Evolutionary conservation across 2,888 invertebrate species (phyloP), one percentile per base, ranked within the genome.

Genomic region (Brachynemurus nebulosus): DNA sequence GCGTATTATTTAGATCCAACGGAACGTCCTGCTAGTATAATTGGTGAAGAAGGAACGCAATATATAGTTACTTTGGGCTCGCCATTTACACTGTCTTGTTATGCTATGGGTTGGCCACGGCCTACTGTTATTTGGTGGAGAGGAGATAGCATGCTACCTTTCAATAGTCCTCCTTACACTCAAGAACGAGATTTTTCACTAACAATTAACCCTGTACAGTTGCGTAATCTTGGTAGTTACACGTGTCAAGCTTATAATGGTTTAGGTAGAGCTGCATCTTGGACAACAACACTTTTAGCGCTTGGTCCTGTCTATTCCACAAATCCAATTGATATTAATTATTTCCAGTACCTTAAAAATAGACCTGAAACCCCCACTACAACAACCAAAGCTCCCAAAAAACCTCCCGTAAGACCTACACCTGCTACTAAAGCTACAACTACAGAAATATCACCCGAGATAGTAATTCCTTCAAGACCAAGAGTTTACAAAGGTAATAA

Each of bases 181-280:
- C 80, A 83, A 49, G 71, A 78, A 47, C 69, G 76, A 42, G 86
- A 82, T 54, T 79, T 78, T 61, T 77, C 83, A 2, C 69, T 95
- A 37, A 70, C 78, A 47, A 85, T 95, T 56, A 70, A 78, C 42
- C 67, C 74, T 1, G 77, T 92, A 11, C 71, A 75, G 25, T 56
- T 80, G 16, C 73, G 76, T 5, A 83, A 83, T 55, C 71, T 89
- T 42, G 93, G 92, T 4, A 72, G 80, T 40, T 95, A 95, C 66
- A 82, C 81, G 5, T 95, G 95, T 59, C 83, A 86, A 57, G 92
- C 88, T 4, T 92, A 83, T 64, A 92, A 92, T 59, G 88, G 86
- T 2, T 60, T 75, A 7, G 81, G 79, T 9, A 76, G 77, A 52
- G 78, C 91, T 4, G 81, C 81, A 1, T 80, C 84, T 38, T 83